These are phyloP conservation scores for Epirrita christyi DNA, from an alignment of 2,888 invertebrate species.

Conservation along the genomic window DNA sequence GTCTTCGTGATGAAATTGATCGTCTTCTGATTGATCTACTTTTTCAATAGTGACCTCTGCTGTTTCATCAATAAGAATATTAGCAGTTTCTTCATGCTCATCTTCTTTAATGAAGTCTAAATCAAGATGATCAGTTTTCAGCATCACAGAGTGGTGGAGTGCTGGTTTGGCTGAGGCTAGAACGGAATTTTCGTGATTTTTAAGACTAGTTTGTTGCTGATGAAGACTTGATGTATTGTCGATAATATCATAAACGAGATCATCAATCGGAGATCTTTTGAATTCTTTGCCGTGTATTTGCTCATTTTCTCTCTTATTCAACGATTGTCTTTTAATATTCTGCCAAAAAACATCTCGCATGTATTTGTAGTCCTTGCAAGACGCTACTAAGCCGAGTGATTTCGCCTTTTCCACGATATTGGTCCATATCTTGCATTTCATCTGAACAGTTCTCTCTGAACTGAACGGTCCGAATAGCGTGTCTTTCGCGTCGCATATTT, in stretches of 20 bases:
- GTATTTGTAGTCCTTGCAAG: conserved; percentile 30
- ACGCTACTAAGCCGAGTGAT: conserved; percentile 25
- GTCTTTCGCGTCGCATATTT: conserved; percentile 31
- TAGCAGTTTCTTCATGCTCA: not conserved
- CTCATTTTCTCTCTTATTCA: conserved; percentile 19
- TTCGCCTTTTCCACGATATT: conserved; percentile 31
- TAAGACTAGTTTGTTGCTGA: not conserved
- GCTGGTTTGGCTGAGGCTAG: not conserved
- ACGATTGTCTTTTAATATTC: conserved; percentile 28
- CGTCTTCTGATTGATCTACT: not conserved
- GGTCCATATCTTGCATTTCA: conserved; percentile 30
- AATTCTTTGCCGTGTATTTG: conserved; percentile 2
- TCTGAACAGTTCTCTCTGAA: conserved; percentile 16
- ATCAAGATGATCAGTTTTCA: not conserved
- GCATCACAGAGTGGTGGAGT: not conserved
- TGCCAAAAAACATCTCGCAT: conserved; percentile 38
- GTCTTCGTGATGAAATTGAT: not conserved
- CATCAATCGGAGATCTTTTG: conserved; percentile 18
- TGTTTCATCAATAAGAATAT: not conserved
- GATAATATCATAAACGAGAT: conserved; percentile 30
- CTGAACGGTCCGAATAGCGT: conserved; percentile 30
- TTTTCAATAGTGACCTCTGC: conserved; percentile 8
- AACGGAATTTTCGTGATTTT: not conserved
- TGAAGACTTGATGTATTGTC: conserved; percentile 24
- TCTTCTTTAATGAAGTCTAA: conserved; percentile 4